Base-by-base conservation (phyloP, 2,888 invertebrate species). In the Dryobota labecula region DNA sequence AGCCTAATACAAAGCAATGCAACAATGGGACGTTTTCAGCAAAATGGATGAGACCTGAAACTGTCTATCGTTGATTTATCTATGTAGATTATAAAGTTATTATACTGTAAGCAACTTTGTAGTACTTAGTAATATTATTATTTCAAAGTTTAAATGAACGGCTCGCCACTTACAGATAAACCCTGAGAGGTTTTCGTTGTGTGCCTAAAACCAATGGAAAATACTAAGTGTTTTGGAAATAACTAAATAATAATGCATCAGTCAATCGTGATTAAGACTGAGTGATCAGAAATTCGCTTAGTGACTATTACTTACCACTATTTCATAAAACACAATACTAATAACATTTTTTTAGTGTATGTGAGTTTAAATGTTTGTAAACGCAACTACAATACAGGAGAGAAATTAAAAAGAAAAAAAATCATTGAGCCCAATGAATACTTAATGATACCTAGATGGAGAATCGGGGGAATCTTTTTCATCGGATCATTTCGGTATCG, bases 1-100 rank as follows among this genome's bases (percentile, higher is more conserved):
- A 20, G 36, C 56, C 30, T n/a, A 62, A 69, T 27, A 30, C 41
- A 36, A 56, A 49, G 38, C n/a, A 49, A 43, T 24, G 49, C 15
- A n/a, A 5, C 36, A 38, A 30, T 20, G 6, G 24, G 11, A 15
- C 11, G 20, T 30, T 57, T 49, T 57, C 15, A 2, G 24, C 20
- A 30, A 27, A 41, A 41, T 15, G 1, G 9, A 20, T 43, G 15
- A 24, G 43, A 13, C 36, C 13, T 36, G 8, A 20, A 41, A 47
- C 24, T n/a, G 24, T 47, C 20, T 20, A 8, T 18, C 2, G 13
- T 18, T 8, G 13, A 38, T 27, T 27, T 11, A 47, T 6, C 11
- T 63, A 18, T 3, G 9, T 15, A 20, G 30, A 56, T 20, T 33
- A 54, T 56, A 33, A 33, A 33, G n/a, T 13, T 56, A 54, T 30